These are phyloP conservation scores for Nyctalus aviator DNA, from an alignment of 2,797 vertebrate genomes.

Conservation along the genomic window DNA sequence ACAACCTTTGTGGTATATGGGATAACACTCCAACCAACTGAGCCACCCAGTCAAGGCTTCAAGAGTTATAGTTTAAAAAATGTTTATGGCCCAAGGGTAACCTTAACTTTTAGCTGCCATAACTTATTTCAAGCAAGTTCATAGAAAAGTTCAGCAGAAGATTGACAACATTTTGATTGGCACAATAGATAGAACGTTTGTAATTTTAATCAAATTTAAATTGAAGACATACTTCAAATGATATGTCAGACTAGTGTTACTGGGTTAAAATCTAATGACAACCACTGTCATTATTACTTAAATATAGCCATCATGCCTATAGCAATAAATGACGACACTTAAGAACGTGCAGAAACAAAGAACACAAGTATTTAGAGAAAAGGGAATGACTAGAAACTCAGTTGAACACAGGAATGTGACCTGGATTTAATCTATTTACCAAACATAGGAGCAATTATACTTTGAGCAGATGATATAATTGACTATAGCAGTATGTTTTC, in stretches of 20 bases:
- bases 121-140: slow-evolving; percentile 82
- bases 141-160: slow-evolving; percentile 83
- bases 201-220: slow-evolving; percentile 90
- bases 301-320: slow-evolving; percentile 86
- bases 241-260: slow-evolving; percentile 90
- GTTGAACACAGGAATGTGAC: slow-evolving; percentile 88
- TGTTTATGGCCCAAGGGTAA: slow-evolving; percentile 36
- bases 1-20: neutral
- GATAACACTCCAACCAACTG: neutral
- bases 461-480: slow-evolving; percentile 78
- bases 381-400: slow-evolving; percentile 85
- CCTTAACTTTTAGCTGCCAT: slow-evolving; percentile 72
- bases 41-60: neutral
- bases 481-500: slow-evolving; percentile 77
- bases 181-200: slow-evolving; percentile 88
- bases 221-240: slow-evolving; percentile 90
- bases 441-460: slow-evolving; percentile 81
- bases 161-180: slow-evolving; percentile 87
- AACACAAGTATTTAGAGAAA: slow-evolving; percentile 85
- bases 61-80: slow-evolving; percentile 39
- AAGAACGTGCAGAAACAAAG: slow-evolving; percentile 89
- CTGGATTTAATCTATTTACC: slow-evolving; percentile 84
- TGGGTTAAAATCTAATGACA: slow-evolving; percentile 90
- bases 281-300: slow-evolving; percentile 89
- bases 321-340: slow-evolving; percentile 86